phyloP scores from a whole-genome alignment of 2,797 vertebrate species.

The Oreonectes daqikongensis region DNA sequence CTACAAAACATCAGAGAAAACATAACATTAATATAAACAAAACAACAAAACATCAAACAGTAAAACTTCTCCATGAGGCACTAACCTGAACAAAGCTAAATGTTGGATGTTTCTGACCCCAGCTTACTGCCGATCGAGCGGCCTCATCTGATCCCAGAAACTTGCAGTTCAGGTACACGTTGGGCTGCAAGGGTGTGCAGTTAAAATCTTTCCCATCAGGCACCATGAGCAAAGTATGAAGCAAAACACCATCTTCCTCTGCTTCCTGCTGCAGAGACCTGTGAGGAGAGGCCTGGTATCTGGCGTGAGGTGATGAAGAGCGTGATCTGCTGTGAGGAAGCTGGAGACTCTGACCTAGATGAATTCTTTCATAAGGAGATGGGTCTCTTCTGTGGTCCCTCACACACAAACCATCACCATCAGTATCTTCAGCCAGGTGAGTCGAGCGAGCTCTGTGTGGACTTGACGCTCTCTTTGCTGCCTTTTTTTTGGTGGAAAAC shows the following conservation, averaged over 20 bases:
- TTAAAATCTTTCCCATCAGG: conserved; percentile 86
- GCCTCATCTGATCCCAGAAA: conserved; percentile 87
- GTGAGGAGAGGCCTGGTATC: conserved; percentile 38
- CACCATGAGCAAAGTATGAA: conserved; percentile 90
- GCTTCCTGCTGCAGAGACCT: conserved; percentile 41
- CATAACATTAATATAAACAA: not conserved
- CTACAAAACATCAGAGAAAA: conserved; percentile 66
- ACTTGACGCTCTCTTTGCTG: not conserved
- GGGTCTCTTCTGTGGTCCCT: conserved; percentile 47
- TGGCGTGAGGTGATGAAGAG: conserved; percentile 10
- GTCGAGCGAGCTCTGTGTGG: not conserved
- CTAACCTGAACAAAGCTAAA: conserved; percentile 91
- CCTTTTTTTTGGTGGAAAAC: not conserved
- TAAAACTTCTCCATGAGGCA: not conserved
- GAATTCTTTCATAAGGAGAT: conserved; percentile 3
- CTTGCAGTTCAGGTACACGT: conserved; percentile 90
- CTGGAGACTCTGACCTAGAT: conserved; percentile 48
- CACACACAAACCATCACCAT: not conserved
- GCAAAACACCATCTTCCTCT: conserved; percentile 72
- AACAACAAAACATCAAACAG: not conserved
- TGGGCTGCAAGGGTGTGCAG: conserved; percentile 71
- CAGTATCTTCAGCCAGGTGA: not conserved
- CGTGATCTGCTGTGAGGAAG: conserved; percentile 12
- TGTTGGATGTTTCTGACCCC: conserved; percentile 83
- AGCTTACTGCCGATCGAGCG: conserved; percentile 80